Evolutionary conservation across 64 coral and sea anemone genomes (phyloP), one percentile per base, ranked within the genome.

Genomic region (Porites lutea): DNA sequence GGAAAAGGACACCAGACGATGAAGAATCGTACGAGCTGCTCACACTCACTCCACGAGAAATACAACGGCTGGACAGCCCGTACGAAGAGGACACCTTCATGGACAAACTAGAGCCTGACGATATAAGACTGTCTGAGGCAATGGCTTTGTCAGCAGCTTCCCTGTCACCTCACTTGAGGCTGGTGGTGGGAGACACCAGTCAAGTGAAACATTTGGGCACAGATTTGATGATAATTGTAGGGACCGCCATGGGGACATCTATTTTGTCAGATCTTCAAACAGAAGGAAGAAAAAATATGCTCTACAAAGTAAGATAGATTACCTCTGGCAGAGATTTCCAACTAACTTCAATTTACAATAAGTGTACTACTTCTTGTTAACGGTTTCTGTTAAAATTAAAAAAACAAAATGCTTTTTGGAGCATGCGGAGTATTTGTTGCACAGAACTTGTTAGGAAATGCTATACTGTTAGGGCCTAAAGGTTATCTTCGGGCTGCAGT

Each of bases 101-200:
- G 8, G 55, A 22, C 43, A 82, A 64, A 46, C 52, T 82, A 12
- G 21, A 82, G 23, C 79, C 79, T 14, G 55, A 61, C 4, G 79
- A 82, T 37, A 23, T 82, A 4, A 82, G 44, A 27, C 52, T 82
- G 43, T 20, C 55, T 21, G 79, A 82, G 13, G 62, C 62, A 5
- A 82, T 82, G 79, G 48, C 79, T 12, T 44, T 64, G 37, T 82
- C 79, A 63, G 79, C 79, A 8, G 62, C 82, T 68, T 44, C 67
- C 2, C 67, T 66, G 12, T 11, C 59, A 61, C 45, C 18, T 0
- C 62, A 48, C 27, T 69, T 85, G 82, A 44, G 82, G 23, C 9
- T 12, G 62, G 2, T 12, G 62, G 2, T 65, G 62, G 62, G 13
- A 73, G 9, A 8, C 13, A 46, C 23, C 7, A 9, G 23, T 11